Base-by-base conservation (phyloP, 2,888 invertebrate genomes). In the Seira musarum region DNA sequence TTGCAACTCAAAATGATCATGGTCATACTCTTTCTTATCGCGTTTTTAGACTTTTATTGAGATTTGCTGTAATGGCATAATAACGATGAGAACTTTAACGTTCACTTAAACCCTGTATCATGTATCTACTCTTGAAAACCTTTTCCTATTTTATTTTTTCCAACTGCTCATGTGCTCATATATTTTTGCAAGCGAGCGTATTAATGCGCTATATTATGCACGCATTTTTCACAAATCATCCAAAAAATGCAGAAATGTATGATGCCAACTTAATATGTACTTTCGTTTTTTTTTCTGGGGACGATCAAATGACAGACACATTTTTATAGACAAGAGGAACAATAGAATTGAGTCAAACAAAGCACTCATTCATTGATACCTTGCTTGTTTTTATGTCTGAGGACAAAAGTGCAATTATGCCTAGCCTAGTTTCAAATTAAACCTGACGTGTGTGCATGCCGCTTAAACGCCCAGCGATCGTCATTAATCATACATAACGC, bases 391-490 rank as follows among this genome's bases (percentile, higher is more conserved):
- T 68, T 76, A 57, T 61, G 40, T 78, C 66, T 65, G 71, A 71
- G 71, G 68, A 66, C 76, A 76, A 66, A 49, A 19, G 67, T 74
- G 80, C 74, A 81, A 76, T 78, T 78, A 78, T 71, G 71, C 77
- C 70, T 78, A 78, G 71, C 77, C 77, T 78, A 78, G 77, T 71
- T 78, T 78, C 13, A 40, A 40, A 40, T 40, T 40, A 5, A 40
- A 40, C 40, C 40, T 40, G 40, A 40, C 40, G 40, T 40, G 40
- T 40, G 40, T 40, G 40, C 40, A 40, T 40, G 40, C 40, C 40
- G 13, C 40, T 13, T 40, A 40, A 40, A 40, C 40, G 40, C 40
- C 6, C 40, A 5, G 40, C 40, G 13, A 40, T 40, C 13, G 6
- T 40, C 40, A 40, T 40, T 8, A 40, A 40, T 40, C 40, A 40